Evolutionary conservation across 2,113 vertebrate species (phyloP).

Genomic region (Fulmarus glacialis): DNA sequence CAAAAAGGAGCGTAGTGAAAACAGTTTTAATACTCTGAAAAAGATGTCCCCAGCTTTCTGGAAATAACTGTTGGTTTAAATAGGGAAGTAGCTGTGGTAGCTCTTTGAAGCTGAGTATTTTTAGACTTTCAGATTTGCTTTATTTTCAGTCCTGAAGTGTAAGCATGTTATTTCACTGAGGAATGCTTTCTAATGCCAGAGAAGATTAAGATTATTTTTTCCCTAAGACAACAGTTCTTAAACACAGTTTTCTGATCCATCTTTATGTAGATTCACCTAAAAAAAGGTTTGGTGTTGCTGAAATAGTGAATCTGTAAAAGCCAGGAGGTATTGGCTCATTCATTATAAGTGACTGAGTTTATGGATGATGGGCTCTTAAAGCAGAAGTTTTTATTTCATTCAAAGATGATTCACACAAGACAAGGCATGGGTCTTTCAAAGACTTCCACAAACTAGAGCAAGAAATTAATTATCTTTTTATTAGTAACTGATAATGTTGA

Average conservation of each 20-base stretch:
- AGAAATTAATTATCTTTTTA: not conserved
- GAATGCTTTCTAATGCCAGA: not conserved
- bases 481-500: not conserved
- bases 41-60: not conserved
- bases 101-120: not conserved
- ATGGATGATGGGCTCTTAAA: not conserved
- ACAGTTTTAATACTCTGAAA: not conserved
- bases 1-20: not conserved
- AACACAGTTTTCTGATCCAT: not conserved
- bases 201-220: not conserved
- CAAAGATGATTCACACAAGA: not conserved
- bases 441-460: not conserved
- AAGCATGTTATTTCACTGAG: not conserved
- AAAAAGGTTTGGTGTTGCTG: not conserved
- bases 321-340: not conserved
- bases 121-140: not conserved
- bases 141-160: not conserved
- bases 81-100: not conserved
- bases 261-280: not conserved
- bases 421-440: not conserved
- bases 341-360: not conserved
- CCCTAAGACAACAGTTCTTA: not conserved
- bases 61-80: not conserved
- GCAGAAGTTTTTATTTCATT: not conserved
- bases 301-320: not conserved